Evolutionary conservation across 1,140 invertebrate species (phyloP).

Genomic region (Oedothorax gibbosus): DNA sequence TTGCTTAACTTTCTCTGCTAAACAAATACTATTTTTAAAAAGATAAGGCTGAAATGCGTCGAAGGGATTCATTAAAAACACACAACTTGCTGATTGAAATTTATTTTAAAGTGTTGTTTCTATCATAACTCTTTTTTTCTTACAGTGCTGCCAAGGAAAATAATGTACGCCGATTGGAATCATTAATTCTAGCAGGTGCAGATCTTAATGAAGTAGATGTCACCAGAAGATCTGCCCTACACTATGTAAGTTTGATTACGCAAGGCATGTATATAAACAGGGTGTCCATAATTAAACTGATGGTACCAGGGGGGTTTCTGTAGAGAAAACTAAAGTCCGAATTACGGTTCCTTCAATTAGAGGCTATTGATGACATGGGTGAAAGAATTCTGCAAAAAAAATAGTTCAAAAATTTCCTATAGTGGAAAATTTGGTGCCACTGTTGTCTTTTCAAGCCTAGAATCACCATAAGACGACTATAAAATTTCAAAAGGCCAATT

Average conservation of each 20-base stretch:
- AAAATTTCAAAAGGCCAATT: no score
- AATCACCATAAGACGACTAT: no score
- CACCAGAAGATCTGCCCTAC: conserved; percentile 65
- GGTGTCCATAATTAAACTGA: background rate
- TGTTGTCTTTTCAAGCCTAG: no score
- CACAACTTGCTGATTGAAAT: background rate
- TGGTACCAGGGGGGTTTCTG: background rate
- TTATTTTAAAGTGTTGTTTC: background rate
- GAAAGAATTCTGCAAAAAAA: no score
- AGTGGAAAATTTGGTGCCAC: no score
- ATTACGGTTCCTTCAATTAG: background rate
- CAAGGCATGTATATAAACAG: background rate
- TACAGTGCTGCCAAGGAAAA: conserved; percentile 71
- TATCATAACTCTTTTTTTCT: conserved; percentile 7
- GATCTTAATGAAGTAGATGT: conserved; percentile 72
- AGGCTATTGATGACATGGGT: background rate
- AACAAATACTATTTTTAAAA: no score
- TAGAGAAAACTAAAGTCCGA: background rate
- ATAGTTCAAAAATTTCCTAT: no score
- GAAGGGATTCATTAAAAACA: background rate
- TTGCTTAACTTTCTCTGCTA: no score
- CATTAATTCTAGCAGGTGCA: conserved; percentile 75
- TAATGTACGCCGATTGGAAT: conserved; percentile 71
- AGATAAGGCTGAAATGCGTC: no score
- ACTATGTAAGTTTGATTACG: conserved; percentile 65